phyloP scores from a whole-genome alignment of 1,140 invertebrate genomes.

The Cecropterus lyciades region DNA sequence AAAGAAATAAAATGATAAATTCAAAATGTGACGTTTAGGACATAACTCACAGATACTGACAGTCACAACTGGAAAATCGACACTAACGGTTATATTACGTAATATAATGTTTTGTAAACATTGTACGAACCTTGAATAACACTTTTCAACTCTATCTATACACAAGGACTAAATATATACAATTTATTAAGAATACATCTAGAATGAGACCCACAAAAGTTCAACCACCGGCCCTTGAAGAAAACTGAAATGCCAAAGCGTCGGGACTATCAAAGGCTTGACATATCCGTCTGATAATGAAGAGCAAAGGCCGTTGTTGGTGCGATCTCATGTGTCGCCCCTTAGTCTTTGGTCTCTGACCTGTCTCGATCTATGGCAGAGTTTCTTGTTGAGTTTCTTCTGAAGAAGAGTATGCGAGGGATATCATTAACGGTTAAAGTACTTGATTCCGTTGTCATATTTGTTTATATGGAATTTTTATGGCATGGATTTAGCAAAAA shows the following conservation, averaged over 20 bases:
- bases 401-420: background rate
- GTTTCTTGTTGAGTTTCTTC: background rate
- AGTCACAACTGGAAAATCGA: too few species aligned
- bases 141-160: too few species aligned
- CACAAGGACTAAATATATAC: too few species aligned
- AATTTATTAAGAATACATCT: background rate
- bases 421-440: background rate
- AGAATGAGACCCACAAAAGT: background rate
- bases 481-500: too few species aligned
- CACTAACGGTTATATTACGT: too few species aligned
- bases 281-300: constrained; percentile 21
- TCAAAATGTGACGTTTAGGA: too few species aligned
- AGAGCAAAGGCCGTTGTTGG: constrained; percentile 5
- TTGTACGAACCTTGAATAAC: too few species aligned
- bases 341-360: constrained; percentile 25
- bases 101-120: too few species aligned
- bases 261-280: constrained; percentile 4
- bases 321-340: constrained; percentile 5
- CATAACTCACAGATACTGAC: too few species aligned
- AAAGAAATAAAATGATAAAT: too few species aligned
- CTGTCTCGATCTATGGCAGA: constrained; percentile 12
- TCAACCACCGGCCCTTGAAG: background rate
- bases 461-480: too few species aligned
- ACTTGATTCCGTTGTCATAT: too few species aligned
- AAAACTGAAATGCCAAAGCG: background rate